Conservation (phyloP, 2,888 invertebrate genomes). For the Yponomeuta cagnagella region DNA sequence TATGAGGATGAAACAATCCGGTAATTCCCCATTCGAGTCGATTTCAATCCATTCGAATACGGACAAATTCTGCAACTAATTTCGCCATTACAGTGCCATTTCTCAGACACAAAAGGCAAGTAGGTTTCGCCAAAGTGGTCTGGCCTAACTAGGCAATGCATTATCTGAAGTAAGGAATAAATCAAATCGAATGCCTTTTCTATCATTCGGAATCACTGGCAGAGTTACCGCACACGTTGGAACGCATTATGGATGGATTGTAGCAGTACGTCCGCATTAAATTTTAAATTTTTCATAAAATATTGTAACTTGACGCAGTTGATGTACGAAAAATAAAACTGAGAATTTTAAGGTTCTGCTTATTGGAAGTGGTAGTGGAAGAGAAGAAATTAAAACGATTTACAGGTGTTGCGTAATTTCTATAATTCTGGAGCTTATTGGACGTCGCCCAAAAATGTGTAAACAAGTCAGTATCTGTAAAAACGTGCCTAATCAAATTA, state of each 20-base stretch:
- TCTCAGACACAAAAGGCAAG: not conserved
- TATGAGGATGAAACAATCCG: not conserved
- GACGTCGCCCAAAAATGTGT: no score
- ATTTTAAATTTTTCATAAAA: no score
- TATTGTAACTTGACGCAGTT: no score
- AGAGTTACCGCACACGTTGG: not conserved
- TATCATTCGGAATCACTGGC: not conserved
- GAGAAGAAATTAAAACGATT: no score
- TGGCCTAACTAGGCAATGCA: not conserved
- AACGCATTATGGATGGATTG: not conserved
- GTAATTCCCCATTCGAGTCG: not conserved
- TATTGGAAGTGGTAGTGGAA: no score
- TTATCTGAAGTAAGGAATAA: not conserved
- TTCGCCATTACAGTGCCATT: constrained; percentile 1
- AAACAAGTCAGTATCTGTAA: no score
- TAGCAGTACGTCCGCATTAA: not conserved
- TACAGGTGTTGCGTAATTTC: no score
- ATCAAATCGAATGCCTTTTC: not conserved
- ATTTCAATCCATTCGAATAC: not conserved
- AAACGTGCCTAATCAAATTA: no score
- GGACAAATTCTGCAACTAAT: not conserved
- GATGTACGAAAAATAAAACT: no score
- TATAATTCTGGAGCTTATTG: no score
- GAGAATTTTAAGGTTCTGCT: no score
- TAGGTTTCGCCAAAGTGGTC: not conserved